phyloP scores from a whole-genome alignment of 2,797 vertebrate species.

The Glossophaga mutica region DNA sequence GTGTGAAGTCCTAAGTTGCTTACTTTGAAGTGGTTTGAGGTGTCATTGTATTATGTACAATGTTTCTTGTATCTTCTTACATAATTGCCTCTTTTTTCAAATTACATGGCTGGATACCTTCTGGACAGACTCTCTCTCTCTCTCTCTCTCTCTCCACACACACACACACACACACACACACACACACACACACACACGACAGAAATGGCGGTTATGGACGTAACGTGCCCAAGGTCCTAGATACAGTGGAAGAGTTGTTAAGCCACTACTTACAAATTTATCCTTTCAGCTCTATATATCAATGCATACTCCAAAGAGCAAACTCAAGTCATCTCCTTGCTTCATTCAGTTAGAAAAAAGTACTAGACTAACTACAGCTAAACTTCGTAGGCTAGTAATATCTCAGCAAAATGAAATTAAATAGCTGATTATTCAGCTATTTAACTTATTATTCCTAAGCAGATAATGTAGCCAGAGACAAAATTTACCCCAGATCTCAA shows the following conservation, averaged over 20 bases:
- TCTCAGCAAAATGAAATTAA: background rate
- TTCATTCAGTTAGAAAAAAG: background rate
- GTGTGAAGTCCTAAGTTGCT: background rate
- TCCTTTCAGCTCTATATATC: background rate
- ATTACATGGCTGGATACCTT: no score
- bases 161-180: no score
- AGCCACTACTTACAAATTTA: background rate
- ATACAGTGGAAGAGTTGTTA: background rate
- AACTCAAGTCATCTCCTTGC: background rate
- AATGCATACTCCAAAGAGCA: background rate
- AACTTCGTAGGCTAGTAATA: background rate
- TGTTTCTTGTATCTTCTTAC: background rate
- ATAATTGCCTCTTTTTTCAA: no score
- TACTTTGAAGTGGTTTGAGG: background rate
- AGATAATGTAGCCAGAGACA: background rate
- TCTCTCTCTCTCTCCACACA: no score
- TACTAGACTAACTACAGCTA: background rate
- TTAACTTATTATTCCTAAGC: background rate
- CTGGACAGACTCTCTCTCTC: no score
- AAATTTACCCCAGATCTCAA: background rate
- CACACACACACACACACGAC: no score
- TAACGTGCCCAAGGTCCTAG: background rate
- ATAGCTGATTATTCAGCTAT: background rate
- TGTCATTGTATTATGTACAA: background rate
- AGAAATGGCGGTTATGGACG: background rate